A percentile compares a stretch with the other conserved stretches of the same genome.
These are phyloP conservation scores for Styela clava DNA, from an alignment of 23 tunicate genomes.

Conservation along the genomic window DNA sequence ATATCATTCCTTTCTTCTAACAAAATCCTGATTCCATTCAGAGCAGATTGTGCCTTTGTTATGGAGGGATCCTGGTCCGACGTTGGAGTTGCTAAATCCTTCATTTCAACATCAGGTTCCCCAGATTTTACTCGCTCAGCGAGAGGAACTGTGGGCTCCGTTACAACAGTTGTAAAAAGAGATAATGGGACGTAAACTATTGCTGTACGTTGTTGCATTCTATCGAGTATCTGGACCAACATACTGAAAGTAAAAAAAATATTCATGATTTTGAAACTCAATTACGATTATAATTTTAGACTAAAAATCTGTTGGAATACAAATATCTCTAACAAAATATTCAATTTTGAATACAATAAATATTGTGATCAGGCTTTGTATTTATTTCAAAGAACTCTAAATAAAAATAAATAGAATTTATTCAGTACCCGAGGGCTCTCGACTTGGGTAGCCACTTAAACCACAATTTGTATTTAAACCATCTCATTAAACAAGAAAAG, in stretches of 20 bases:
- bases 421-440: too few relatives aligned
- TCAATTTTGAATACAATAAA: too few relatives aligned
- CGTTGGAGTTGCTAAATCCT: neutral
- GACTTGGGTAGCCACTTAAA: too few relatives aligned
- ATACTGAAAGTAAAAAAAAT: constrained; percentile 32
- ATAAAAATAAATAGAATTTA: too few relatives aligned
- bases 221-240: constrained; percentile 86
- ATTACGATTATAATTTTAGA: too few relatives aligned
- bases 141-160: neutral
- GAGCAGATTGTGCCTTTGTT: constrained; percentile 21
- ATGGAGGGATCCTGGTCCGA: constrained; percentile 36
- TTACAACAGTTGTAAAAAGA: constrained; percentile 38
- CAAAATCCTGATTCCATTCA: constrained; percentile 5
- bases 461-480: too few relatives aligned
- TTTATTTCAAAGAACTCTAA: too few relatives aligned
- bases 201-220: constrained; percentile 49
- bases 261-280: too few relatives aligned
- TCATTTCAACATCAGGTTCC: neutral
- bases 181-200: constrained; percentile 54
- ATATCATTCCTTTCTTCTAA: constrained; percentile 8
- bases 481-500: too few relatives aligned
- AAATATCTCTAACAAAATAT: too few relatives aligned
- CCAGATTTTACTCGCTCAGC: neutral
- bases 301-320: too few relatives aligned
- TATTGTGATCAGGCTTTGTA: too few relatives aligned